Evolutionary conservation across 2,888 invertebrate species (phyloP).

Genomic region (Papilio gigon): DNA sequence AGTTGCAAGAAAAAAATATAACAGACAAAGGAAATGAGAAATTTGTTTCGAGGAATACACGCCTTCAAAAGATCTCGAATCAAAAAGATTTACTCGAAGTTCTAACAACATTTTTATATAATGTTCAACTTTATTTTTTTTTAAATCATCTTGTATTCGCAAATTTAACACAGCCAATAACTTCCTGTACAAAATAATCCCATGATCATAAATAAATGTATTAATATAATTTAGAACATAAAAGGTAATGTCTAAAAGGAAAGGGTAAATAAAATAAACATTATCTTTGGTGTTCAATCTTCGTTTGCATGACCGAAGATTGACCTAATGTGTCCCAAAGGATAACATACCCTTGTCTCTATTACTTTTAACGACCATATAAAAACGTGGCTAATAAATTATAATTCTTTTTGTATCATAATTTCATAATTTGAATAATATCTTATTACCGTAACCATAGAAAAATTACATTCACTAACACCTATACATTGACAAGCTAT

Average conservation of each 20-base stretch:
- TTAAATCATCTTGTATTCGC: too few relatives aligned
- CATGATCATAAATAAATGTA: too few relatives aligned
- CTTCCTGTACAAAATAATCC: too few relatives aligned
- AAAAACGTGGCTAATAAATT: not conserved
- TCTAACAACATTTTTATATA: not conserved
- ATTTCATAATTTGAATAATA: too few relatives aligned
- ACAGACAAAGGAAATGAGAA: slow-evolving; percentile 10
- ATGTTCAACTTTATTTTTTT: not conserved
- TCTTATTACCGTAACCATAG: too few relatives aligned
- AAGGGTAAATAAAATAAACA: not conserved
- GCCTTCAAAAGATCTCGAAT: not conserved
- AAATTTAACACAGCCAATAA: too few relatives aligned
- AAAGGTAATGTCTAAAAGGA: not conserved
- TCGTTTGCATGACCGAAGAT: slow-evolving; percentile 1
- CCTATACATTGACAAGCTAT: too few relatives aligned
- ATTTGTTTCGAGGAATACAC: not conserved
- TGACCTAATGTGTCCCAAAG: slow-evolving; percentile 15
- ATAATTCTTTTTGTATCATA: too few relatives aligned
- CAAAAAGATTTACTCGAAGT: too few relatives aligned
- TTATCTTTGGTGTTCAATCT: slow-evolving; percentile 14
- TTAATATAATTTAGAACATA: not conserved
- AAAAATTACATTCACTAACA: too few relatives aligned
- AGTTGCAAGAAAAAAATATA: slow-evolving; percentile 13
- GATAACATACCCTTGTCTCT: not conserved
- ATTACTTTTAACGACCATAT: not conserved